Evolutionary conservation across 2,888 invertebrate species (phyloP).

Genomic region (Amphipoea oculea): DNA sequence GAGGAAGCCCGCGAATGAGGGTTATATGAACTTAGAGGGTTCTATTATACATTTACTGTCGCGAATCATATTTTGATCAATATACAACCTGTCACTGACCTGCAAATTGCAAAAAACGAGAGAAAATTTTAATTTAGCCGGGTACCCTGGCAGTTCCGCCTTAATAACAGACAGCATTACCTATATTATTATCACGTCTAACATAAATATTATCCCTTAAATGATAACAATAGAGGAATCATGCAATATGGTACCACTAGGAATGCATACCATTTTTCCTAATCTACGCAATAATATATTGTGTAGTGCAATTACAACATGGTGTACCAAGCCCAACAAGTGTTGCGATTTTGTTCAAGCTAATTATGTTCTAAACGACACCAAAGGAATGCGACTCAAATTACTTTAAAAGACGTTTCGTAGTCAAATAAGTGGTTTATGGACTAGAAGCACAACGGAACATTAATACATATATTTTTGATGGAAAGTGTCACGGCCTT

Average conservation of each 20-base stretch:
- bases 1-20: too few species aligned
- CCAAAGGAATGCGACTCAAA: slow-evolving; percentile 51
- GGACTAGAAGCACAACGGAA: slow-evolving; percentile 27
- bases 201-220: neutral
- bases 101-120: neutral
- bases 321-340: slow-evolving; percentile 22
- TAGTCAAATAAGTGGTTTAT: slow-evolving; percentile 34
- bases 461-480: slow-evolving; percentile 21
- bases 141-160: too few species aligned
- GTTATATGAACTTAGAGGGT: too few species aligned
- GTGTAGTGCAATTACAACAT: slow-evolving; percentile 58
- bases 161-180: neutral
- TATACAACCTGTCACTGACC: too few species aligned
- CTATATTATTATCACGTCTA: neutral
- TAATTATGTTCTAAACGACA: slow-evolving; percentile 52
- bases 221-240: neutral
- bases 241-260: slow-evolving; percentile 19
- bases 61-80: neutral
- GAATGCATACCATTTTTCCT: slow-evolving; percentile 5
- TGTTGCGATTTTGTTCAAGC: slow-evolving; percentile 48
- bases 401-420: slow-evolving; percentile 48
- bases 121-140: neutral
- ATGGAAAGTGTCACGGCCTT: slow-evolving; percentile 27
- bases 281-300: slow-evolving; percentile 46
- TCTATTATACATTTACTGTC: neutral